These are phyloP conservation scores for Nothocercus nigrocapillus DNA, from an alignment of 2,113 vertebrate genomes.

Conservation along the genomic window DNA sequence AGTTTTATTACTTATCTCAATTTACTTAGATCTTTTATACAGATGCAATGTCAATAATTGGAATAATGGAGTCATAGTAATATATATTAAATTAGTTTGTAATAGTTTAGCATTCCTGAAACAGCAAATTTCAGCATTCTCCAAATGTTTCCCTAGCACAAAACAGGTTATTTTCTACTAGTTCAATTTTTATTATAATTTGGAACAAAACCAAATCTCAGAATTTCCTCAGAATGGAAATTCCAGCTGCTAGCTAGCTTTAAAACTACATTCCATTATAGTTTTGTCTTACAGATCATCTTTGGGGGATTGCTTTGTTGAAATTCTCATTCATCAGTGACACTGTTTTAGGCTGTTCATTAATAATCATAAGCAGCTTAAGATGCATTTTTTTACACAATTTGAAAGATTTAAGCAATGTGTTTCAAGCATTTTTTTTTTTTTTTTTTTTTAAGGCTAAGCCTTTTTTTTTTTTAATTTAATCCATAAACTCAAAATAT, in stretches of 20 bases:
- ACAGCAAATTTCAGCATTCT: neutral
- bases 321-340: neutral
- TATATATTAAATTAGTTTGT: neutral
- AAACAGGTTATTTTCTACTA: neutral
- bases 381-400: neutral
- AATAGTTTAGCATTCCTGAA: slow-evolving; percentile 4
- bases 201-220: slow-evolving; percentile 4
- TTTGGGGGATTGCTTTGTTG: neutral
- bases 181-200: slow-evolving; percentile 29
- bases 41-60: neutral
- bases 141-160: slow-evolving; percentile 34
- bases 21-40: neutral
- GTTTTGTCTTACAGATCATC: slow-evolving; percentile 4
- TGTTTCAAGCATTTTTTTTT: neutral
- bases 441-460: neutral
- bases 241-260: slow-evolving; percentile 15
- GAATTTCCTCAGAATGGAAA: slow-evolving; percentile 54
- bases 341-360: neutral
- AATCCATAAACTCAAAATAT: neutral
- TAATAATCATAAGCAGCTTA: slow-evolving; percentile 6
- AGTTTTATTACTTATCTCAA: neutral
- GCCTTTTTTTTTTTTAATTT: neutral
- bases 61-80: neutral
- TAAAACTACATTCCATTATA: slow-evolving; percentile 1
- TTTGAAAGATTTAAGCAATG: neutral